These are phyloP conservation scores for Alcedo quadribrachys DNA, from an alignment of 2,797 vertebrate genomes.

Conservation along the genomic window DNA sequence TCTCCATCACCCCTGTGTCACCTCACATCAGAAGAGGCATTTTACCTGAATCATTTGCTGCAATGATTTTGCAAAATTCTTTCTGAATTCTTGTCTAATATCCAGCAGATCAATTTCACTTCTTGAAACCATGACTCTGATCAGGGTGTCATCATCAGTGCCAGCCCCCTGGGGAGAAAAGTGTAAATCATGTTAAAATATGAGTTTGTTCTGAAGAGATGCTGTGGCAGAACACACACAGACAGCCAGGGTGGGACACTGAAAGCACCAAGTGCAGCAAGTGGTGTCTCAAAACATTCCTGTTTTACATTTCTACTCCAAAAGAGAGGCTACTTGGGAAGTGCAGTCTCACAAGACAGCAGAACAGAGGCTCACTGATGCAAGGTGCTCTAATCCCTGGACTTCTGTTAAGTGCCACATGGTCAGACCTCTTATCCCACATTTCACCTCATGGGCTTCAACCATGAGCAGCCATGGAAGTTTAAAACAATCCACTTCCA, in stretches of 20 bases:
- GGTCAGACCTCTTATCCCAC: neutral
- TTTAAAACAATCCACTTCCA: neutral
- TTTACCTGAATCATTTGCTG: conserved; percentile 89
- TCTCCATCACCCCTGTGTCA: rapidly evolving
- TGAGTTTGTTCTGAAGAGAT: neutral
- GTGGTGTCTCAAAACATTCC: neutral
- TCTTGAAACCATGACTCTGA: conserved; percentile 91
- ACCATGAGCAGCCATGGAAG: neutral
- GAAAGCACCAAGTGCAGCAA: neutral
- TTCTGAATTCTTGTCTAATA: conserved; percentile 85
- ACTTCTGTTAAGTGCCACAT: neutral
- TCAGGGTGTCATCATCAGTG: conserved; percentile 91
- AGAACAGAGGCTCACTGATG: neutral
- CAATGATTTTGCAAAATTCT: conserved; percentile 86
- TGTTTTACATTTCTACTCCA: neutral
- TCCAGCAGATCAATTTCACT: conserved; percentile 94
- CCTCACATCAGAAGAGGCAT: neutral
- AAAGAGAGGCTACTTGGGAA: neutral
- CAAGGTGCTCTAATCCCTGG: neutral
- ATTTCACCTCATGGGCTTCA: neutral
- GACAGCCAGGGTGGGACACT: neutral
- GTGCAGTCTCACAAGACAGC: neutral
- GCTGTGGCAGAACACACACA: neutral
- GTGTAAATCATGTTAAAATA: neutral
- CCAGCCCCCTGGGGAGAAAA: conserved; percentile 83